Percentiles rank a stretch among this genome's conserved stretches.
Conservation (phyloP, 2,888 invertebrate species). For the Schizotus pectinicornis region DNA sequence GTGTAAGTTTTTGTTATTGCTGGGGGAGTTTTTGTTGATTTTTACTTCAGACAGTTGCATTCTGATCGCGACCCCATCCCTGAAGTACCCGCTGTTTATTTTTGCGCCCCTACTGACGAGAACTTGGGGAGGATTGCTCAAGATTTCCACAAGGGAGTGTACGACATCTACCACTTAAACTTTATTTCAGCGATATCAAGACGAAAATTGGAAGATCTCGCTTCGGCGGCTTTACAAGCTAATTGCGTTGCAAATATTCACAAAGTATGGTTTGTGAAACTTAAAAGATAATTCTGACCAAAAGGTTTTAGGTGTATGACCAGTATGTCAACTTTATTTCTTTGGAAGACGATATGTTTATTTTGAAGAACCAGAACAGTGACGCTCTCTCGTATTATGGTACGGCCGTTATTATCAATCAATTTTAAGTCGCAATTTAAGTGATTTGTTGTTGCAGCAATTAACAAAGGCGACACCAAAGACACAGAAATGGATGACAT, state of each 20-base stretch:
- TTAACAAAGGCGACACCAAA: constrained; percentile 91
- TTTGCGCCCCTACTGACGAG: constrained; percentile 95
- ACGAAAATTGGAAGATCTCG: constrained; percentile 93
- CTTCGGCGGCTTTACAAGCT: constrained; percentile 88
- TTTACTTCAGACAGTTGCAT: constrained; percentile 74
- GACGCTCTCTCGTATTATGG: constrained; percentile 92
- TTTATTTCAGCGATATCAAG: constrained; percentile 95
- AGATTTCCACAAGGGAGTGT: constrained; percentile 85
- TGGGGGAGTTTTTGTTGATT: constrained; percentile 9
- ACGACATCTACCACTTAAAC: constrained; percentile 95
- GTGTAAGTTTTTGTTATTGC: constrained; percentile 73
- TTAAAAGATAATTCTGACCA: no score
- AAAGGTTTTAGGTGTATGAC: constrained; percentile 83
- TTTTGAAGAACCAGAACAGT: constrained; percentile 90
- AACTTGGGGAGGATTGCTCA: constrained; percentile 93
- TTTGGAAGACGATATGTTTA: constrained; percentile 96
- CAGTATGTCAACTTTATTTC: constrained; percentile 99
- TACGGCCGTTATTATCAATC: constrained; percentile 53
- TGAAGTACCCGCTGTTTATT: constrained; percentile 98
- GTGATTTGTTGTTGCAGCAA: constrained; percentile 66
- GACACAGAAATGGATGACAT: constrained; percentile 95
- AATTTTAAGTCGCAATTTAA: neutral
- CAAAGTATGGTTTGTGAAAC: constrained; percentile 68
- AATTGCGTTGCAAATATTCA: constrained; percentile 91
- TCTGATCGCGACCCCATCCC: constrained; percentile 92